Conservation (phyloP, 1,140 invertebrate genomes). For the Drosophila nannoptera region DNA sequence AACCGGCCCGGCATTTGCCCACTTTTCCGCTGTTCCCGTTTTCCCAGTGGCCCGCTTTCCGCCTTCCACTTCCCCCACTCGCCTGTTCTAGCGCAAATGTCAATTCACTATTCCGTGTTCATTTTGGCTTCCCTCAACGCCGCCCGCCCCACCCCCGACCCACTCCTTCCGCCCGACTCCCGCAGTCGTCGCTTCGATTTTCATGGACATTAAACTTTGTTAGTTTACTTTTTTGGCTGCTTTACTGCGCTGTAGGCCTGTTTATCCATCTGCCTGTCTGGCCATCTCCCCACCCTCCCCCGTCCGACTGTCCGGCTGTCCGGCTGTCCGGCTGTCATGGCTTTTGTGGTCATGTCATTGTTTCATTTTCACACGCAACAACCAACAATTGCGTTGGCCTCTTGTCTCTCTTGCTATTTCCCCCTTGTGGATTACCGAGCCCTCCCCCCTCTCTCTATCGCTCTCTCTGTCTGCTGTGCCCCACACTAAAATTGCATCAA, state of each 20-base stretch:
- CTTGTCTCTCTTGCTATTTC: conserved; percentile 9
- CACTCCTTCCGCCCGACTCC: background rate
- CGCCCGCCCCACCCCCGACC: background rate
- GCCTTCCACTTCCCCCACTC: no score
- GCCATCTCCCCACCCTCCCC: background rate
- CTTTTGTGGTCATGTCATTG: conserved; percentile 70
- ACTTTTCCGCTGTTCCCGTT: conserved; percentile 6
- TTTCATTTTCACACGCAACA: conserved; percentile 75
- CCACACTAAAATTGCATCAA: conserved; percentile 68
- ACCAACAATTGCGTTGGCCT: conserved; percentile 12
- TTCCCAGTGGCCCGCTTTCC: background rate
- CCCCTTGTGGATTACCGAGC: conserved; percentile 17
- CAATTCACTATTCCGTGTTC: conserved; percentile 49
- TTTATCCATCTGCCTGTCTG: background rate
- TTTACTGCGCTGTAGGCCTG: conserved; percentile 10
- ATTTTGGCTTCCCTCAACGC: background rate
- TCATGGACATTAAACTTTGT: conserved; percentile 51
- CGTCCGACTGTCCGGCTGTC: background rate
- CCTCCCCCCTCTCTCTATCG: background rate
- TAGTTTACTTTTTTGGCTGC: conserved; percentile 28
- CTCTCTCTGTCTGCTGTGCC: conserved; percentile 4
- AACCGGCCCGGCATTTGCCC: conserved; percentile 25
- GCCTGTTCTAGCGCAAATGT: conserved; percentile 61
- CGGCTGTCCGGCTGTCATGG: conserved; percentile 31
- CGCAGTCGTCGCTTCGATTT: conserved; percentile 28